These are phyloP conservation scores for Heliothis virescens DNA, from an alignment of 1,140 invertebrate genomes.

Conservation along the genomic window DNA sequence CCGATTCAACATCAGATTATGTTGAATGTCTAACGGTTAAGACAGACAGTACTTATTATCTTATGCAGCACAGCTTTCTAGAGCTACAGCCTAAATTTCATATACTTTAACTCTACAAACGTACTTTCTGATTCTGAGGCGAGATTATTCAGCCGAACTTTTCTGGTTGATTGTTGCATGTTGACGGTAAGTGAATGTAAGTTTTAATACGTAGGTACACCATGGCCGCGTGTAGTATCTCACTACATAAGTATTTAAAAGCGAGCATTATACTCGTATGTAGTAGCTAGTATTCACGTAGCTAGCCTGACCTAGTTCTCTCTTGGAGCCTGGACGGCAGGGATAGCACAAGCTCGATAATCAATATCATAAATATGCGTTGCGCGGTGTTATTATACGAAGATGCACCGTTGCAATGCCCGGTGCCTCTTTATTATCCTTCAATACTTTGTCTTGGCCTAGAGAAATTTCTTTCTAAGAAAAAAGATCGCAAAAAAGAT, in stretches of 20 bases:
- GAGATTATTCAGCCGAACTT: background rate
- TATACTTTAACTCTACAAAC: background rate
- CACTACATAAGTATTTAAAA: background rate
- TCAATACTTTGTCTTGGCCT: background rate
- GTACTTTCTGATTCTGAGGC: background rate
- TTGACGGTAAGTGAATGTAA: background rate
- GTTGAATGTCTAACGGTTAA: no score
- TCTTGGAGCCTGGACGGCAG: conserved; percentile 1
- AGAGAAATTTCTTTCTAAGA: background rate
- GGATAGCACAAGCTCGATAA: background rate
- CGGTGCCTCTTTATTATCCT: no score
- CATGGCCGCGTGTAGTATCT: background rate
- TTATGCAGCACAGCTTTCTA: background rate
- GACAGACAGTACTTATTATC: background rate
- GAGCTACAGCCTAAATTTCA: background rate
- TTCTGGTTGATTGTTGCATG: background rate
- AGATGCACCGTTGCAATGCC: background rate
- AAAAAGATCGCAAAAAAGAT: conserved; percentile 10
- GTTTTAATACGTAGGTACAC: background rate
- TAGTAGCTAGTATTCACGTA: no score
- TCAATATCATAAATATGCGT: conserved; percentile 5
- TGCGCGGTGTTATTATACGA: background rate
- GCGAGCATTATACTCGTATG: no score
- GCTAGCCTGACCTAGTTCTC: conserved; percentile 7
- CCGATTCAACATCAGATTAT: no score